A percentile compares a stretch with the other conserved stretches of the same genome.
Evolutionary conservation across 2,888 invertebrate genomes (phyloP).

Genomic region (Coleophora flavipennella): DNA sequence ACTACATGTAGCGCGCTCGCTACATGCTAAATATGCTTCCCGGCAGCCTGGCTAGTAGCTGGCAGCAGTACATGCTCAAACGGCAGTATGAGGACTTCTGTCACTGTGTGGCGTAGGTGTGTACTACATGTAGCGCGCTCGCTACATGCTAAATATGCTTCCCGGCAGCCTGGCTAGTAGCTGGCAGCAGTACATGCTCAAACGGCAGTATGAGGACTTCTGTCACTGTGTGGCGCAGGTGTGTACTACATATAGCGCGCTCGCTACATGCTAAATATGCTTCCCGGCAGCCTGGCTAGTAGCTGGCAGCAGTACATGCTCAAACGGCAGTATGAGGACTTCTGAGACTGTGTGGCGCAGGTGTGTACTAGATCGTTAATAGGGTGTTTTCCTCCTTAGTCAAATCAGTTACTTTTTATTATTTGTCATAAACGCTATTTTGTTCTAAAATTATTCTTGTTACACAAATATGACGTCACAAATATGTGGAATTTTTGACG

Average conservation of each 20-base stretch:
- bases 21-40: conserved; percentile 77
- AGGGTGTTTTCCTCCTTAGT: no score
- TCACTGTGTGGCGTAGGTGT: conserved; percentile 58
- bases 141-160: conserved; percentile 78
- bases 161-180: conserved; percentile 88
- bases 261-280: conserved; percentile 77
- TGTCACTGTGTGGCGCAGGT: conserved; percentile 61
- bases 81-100: conserved; percentile 81
- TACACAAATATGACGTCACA: no score
- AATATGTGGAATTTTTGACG: no score
- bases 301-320: conserved; percentile 98
- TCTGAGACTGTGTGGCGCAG: conserved; percentile 58
- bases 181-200: conserved; percentile 98
- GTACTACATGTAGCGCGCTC: no score
- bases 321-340: conserved; percentile 85
- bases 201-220: conserved; percentile 83
- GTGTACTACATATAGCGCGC: no score
- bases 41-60: conserved; percentile 88
- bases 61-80: conserved; percentile 97
- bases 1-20: no score
- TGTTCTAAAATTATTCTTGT: no score
- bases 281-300: conserved; percentile 86
- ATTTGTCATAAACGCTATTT: no score
- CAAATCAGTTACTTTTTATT: no score
- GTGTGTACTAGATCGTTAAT: no score